phyloP scores from a whole-genome alignment of 2,797 vertebrate genomes.

The Tapirus indicus region DNA sequence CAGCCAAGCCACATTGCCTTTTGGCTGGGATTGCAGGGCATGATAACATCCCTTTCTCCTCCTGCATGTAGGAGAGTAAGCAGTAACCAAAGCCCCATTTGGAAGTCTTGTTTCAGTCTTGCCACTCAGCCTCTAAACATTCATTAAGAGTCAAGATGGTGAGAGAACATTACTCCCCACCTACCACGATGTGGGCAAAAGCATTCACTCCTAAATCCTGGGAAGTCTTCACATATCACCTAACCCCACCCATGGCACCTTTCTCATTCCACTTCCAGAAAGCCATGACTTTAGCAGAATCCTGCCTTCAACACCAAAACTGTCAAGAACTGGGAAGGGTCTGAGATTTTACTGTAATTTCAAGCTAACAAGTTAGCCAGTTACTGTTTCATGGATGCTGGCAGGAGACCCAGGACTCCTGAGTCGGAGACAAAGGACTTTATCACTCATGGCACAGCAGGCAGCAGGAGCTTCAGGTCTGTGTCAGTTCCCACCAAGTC shows the following conservation, averaged over 20 bases:
- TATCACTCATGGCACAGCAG: neutral
- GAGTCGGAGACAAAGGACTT: neutral
- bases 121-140: neutral
- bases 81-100: neutral
- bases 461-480: neutral
- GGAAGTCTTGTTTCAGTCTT: neutral
- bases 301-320: neutral
- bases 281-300: neutral
- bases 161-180: neutral
- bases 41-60: neutral
- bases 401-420: neutral
- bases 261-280: neutral
- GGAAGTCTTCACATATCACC: neutral
- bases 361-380: neutral
- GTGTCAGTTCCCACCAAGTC: neutral
- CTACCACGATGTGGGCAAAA: neutral
- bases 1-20: neutral
- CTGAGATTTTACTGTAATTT: neutral
- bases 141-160: neutral
- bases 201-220: neutral
- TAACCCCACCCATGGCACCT: neutral
- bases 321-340: neutral
- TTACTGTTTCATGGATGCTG: neutral
- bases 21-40: neutral
- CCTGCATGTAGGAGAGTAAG: neutral